Conservation (phyloP, 2,113 vertebrate genomes). For the Macquaria ambigua region DNA sequence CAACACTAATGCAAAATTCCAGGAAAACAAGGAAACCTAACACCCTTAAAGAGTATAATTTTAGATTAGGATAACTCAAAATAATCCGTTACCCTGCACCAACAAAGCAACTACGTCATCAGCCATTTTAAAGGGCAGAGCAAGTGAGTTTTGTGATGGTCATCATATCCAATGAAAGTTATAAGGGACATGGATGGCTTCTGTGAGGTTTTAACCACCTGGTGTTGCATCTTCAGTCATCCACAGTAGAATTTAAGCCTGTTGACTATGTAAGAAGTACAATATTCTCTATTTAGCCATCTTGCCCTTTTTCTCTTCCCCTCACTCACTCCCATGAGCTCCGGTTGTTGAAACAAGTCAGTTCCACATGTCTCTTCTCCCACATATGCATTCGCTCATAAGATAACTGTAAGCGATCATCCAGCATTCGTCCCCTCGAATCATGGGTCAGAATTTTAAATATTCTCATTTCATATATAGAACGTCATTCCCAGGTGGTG, state of each 20-base stretch:
- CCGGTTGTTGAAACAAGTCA: slow-evolving; percentile 38
- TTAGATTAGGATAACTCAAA: slow-evolving; percentile 18
- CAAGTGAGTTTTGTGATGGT: neutral
- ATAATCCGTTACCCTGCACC: neutral
- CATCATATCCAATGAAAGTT: slow-evolving; percentile 7
- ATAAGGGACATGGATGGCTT: neutral
- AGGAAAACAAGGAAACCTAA: slow-evolving; percentile 46
- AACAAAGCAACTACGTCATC: slow-evolving; percentile 16
- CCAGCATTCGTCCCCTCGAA: slow-evolving; percentile 47
- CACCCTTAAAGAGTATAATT: neutral
- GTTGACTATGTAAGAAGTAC: neutral
- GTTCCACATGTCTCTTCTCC: slow-evolving; percentile 32
- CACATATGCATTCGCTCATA: slow-evolving; percentile 28
- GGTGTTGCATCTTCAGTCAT: neutral
- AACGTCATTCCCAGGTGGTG: slow-evolving; percentile 47
- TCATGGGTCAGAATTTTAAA: slow-evolving; percentile 38
- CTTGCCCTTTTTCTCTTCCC: neutral
- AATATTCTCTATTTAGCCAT: neutral
- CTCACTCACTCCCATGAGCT: neutral
- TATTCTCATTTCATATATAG: neutral
- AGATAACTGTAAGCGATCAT: slow-evolving; percentile 58
- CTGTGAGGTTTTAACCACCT: neutral
- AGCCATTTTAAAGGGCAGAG: slow-evolving; percentile 29
- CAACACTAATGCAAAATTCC: slow-evolving; percentile 10
- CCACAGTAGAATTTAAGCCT: neutral